Evolutionary conservation across 2,888 invertebrate genomes (phyloP), one percentile per base, ranked within the genome.

Genomic region (Chrysolina haemoptera): DNA sequence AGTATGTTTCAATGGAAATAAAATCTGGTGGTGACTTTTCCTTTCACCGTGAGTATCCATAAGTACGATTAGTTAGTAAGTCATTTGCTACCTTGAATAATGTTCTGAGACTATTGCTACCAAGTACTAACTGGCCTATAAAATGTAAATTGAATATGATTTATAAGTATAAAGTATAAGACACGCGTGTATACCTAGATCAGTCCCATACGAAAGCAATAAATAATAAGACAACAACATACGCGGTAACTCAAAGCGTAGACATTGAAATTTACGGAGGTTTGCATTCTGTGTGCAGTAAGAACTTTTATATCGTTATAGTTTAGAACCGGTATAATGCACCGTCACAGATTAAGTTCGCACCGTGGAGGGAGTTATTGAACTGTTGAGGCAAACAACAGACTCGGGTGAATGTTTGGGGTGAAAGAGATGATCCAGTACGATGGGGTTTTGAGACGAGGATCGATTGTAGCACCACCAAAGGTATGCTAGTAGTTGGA

Each of bases 231-330:
- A 48, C 48, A 48, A 48, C 48, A 48, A 48, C 16, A 16, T 48
- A 48, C 48, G 10, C 48, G 48, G 48, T 48, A 48, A 48, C 48
- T 48, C 48, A 48, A 48, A 48, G 48, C 48, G 48, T n/a, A 16
- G 48, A 48, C 48, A 48, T 48, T 16, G 48, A 48, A 48, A 48
- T 48, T 48, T 48, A 48, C 48, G 48, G 48, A 48, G 48, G 48
- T 48, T 48, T 18, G 16, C 48, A 48, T 16, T 48, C 48, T 16
- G 48, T 48, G 48, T 16, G 48, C 16, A 48, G 16, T 48, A 48
- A 48, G 16, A 16, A 48, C 16, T 48, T 48, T 48, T 16, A 48
- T 48, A 48, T 48, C n/a, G 10, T n/a, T 9, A 48, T 48, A 48
- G 48, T 48, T 48, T n/a, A 16, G 48, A 48, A 48, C 48, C 48